Conservation (phyloP, 2,797 vertebrate genomes). For the Periophthalmus magnuspinnatus region DNA sequence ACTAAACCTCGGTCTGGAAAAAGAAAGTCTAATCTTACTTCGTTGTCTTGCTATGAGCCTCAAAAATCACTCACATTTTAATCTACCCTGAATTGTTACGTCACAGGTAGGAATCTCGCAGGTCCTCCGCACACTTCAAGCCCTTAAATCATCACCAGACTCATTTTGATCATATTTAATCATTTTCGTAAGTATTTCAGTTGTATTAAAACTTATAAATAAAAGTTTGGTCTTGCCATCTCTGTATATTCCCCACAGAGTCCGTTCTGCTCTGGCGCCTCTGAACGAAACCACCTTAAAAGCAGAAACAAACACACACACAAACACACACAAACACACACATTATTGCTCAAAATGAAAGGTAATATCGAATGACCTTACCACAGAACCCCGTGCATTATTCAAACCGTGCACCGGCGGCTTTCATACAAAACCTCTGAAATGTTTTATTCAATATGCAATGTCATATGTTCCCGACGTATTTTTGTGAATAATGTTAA, state of each 20-base stretch:
- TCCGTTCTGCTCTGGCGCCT: conserved; percentile 48
- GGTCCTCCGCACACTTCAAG: too few relatives aligned
- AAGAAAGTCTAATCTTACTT: too few relatives aligned
- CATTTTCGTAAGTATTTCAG: too few relatives aligned
- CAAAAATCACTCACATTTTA: too few relatives aligned
- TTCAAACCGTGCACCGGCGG: conserved; percentile 62
- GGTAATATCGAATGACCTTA: conserved; percentile 77
- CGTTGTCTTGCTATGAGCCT: too few relatives aligned
- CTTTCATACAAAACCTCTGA: conserved; percentile 71
- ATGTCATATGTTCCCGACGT: conserved; percentile 54
- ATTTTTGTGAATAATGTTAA: conserved; percentile 39
- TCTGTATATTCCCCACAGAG: conserved; percentile 15
- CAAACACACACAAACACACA: conserved; percentile 12
- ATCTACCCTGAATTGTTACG: too few relatives aligned
- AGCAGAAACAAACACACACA: conserved; percentile 6
- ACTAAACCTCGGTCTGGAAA: too few relatives aligned
- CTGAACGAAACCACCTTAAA: conserved; percentile 51
- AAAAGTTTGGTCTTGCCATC: not conserved
- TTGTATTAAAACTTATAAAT: too few relatives aligned
- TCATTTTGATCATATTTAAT: too few relatives aligned
- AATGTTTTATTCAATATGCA: conserved; percentile 76
- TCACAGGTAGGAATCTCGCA: too few relatives aligned
- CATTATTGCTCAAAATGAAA: conserved; percentile 74
- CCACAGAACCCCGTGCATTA: conserved; percentile 70
- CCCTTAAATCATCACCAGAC: too few relatives aligned